These are phyloP conservation scores for Oryzias celebensis DNA, from an alignment of 2,113 vertebrate species.

Conservation along the genomic window DNA sequence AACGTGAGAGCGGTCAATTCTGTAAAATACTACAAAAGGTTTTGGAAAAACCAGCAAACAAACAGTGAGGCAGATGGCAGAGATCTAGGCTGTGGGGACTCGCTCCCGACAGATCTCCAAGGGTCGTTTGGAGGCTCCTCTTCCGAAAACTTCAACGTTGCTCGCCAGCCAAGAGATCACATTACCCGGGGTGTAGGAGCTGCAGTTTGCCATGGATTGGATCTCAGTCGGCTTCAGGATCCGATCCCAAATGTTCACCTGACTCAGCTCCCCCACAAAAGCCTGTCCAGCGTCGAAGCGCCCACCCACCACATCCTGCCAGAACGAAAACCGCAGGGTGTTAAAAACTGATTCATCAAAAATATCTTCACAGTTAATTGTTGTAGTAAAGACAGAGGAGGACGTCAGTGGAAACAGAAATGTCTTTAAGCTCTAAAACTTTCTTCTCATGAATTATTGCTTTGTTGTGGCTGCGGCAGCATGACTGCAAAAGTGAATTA, in stretches of 20 bases:
- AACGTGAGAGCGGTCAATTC: too few species aligned
- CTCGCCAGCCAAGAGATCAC: slow-evolving; percentile 91
- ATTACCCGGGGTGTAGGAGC: slow-evolving; percentile 89
- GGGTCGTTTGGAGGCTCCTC: slow-evolving; percentile 87
- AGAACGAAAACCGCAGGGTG: slow-evolving; percentile 46
- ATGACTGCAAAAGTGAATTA: too few species aligned
- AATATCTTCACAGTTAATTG: slow-evolving; percentile 16
- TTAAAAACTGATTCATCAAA: slow-evolving; percentile 10
- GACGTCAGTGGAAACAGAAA: not conserved
- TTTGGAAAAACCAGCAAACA: too few species aligned
- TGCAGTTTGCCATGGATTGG: slow-evolving; percentile 91
- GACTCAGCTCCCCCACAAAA: slow-evolving; percentile 95
- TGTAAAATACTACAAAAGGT: too few species aligned
- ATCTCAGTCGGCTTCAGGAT: slow-evolving; percentile 88
- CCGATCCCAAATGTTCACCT: slow-evolving; percentile 98
- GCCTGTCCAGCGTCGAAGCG: slow-evolving; percentile 97
- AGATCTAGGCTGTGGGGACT: slow-evolving; percentile 83
- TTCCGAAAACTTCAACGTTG: slow-evolving; percentile 90
- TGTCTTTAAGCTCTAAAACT: slow-evolving; percentile 5
- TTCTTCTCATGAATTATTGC: slow-evolving; percentile 10
- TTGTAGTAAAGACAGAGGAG: not conserved
- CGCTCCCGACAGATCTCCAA: slow-evolving; percentile 91
- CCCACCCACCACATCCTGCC: slow-evolving; percentile 93
- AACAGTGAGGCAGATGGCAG: too few species aligned
- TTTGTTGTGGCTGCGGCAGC: not conserved